These are phyloP conservation scores for Muscina levida DNA, from an alignment of 2,888 invertebrate species.

Conservation along the genomic window DNA sequence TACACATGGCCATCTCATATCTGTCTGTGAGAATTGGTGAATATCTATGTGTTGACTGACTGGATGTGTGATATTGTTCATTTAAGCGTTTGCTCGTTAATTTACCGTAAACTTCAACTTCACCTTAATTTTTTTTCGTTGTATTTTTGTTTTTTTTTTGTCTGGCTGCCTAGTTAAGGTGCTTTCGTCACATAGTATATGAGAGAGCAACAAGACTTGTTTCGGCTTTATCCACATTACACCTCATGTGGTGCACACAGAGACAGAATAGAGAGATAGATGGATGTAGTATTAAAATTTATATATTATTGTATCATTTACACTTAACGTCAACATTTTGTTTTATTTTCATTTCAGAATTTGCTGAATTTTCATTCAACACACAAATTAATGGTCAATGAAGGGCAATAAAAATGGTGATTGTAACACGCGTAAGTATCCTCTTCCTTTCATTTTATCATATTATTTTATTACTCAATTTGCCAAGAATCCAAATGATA, in stretches of 20 bases:
- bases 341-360: constrained; percentile 49
- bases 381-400: constrained; percentile 76
- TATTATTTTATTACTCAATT: not conserved
- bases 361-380: constrained; percentile 31
- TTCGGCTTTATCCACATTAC: constrained; percentile 17
- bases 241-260: not conserved
- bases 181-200: constrained; percentile 41
- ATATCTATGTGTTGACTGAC: constrained; percentile 7
- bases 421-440: constrained; percentile 87
- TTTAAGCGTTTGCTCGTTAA: constrained; percentile 69
- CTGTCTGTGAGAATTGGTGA: constrained; percentile 13
- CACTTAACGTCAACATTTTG: constrained; percentile 20
- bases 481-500: not conserved
- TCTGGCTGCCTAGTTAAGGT: constrained; percentile 38
- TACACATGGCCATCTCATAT: not conserved
- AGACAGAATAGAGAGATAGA: not conserved
- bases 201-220: constrained; percentile 20
- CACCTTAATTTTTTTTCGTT: constrained; percentile 71
- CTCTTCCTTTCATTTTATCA: not conserved
- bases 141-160: no score
- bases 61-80: constrained; percentile 37
- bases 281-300: not conserved
- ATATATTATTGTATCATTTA: not conserved
- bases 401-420: constrained; percentile 85
- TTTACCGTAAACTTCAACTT: constrained; percentile 80